phyloP scores from a whole-genome alignment of 2,113 vertebrate genomes.

The Lepus americanus region DNA sequence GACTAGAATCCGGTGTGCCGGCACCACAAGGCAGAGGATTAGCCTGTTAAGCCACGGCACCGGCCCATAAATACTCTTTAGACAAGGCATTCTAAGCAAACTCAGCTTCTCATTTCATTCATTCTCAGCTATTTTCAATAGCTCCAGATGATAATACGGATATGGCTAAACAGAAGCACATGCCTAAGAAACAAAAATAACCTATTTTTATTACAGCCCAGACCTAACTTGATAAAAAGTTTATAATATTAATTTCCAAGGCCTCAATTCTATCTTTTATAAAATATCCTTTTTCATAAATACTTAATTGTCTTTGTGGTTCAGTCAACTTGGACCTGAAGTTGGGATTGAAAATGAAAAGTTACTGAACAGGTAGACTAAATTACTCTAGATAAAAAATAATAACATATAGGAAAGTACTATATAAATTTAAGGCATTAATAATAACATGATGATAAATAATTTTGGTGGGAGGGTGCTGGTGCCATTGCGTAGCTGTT shows the following conservation, averaged over 20 bases:
- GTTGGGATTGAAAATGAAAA: conserved; percentile 23
- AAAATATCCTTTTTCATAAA: background rate
- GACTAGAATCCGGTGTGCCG: too few relatives aligned
- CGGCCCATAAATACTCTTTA: background rate
- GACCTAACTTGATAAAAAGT: conserved; percentile 8
- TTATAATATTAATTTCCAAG: conserved; percentile 5
- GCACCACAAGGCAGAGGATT: too few relatives aligned
- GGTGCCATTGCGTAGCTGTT: too few relatives aligned
- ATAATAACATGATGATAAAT: background rate
- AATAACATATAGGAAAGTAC: background rate
- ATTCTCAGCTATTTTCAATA: background rate
- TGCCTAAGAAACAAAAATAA: background rate
- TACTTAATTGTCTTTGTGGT: background rate
- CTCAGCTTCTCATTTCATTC: background rate
- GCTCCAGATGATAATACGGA: background rate
- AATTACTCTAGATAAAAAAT: background rate
- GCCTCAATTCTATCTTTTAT: background rate
- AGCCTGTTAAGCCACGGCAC: too few relatives aligned
- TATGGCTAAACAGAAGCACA: background rate
- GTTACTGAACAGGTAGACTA: background rate
- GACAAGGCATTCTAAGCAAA: conserved; percentile 29
- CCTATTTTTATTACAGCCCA: background rate
- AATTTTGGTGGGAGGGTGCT: background rate
- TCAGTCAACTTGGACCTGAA: background rate
- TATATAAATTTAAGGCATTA: background rate